Percentiles rank a stretch among this genome's conserved stretches.
Conservation (phyloP, 2,797 vertebrate genomes). For the Chlorospingus semifuscus region DNA sequence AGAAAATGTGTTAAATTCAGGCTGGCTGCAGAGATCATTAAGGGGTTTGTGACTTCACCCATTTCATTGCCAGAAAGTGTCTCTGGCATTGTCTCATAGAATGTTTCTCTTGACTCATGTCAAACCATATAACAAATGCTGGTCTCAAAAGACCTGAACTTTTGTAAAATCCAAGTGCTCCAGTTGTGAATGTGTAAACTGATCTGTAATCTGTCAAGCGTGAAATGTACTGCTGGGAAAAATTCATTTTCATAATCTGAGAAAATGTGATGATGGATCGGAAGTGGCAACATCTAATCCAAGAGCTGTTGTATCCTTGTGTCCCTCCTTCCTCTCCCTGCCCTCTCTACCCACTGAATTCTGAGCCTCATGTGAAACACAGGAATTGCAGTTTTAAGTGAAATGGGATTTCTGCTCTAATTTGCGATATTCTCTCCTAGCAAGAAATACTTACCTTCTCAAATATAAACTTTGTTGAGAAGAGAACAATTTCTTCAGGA, state of each 20-base stretch:
- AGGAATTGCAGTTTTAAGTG: background rate
- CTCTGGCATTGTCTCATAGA: background rate
- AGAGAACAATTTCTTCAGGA: background rate
- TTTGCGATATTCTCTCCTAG: background rate
- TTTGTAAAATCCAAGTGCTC: background rate
- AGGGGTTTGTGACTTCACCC: background rate
- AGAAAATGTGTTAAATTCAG: background rate
- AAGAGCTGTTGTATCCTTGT: background rate
- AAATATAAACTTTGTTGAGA: background rate
- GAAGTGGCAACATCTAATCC: slow-evolving; percentile 54
- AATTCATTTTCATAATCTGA: slow-evolving; percentile 63
- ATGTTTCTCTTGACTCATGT: background rate
- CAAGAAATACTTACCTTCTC: background rate
- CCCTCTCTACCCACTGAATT: background rate
- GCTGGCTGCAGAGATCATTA: background rate
- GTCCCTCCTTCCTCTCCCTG: background rate
- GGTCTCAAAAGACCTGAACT: background rate
- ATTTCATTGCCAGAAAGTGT: background rate
- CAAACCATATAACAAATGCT: background rate
- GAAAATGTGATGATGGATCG: background rate
- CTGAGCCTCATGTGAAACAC: slow-evolving; percentile 6
- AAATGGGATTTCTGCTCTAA: background rate
- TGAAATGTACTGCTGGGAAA: slow-evolving; percentile 56
- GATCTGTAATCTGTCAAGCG: slow-evolving; percentile 53
- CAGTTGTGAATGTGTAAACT: slow-evolving; percentile 21